Percentiles rank a stretch among this genome's conserved stretches.
Conservation (phyloP, 2,888 invertebrate species). For the Glyphotaelius pellucidus region DNA sequence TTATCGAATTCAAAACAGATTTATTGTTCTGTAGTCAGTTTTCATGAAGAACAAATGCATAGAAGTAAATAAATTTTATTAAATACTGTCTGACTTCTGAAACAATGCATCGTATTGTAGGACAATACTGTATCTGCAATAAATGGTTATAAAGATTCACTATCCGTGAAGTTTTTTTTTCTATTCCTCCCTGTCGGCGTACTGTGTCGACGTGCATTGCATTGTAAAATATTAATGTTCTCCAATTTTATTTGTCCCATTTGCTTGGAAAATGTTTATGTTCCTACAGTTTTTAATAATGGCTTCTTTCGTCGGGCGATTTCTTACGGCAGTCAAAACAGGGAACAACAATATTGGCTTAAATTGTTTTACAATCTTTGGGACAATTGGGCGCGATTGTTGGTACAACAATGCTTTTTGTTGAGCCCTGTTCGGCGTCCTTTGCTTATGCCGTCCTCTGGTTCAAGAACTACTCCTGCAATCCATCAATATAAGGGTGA, state of each 20-base stretch:
- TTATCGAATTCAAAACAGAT: not conserved
- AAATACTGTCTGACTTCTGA: not conserved
- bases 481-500: not conserved
- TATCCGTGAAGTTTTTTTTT: not conserved
- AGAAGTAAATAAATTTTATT: not conserved
- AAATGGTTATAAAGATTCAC: not conserved
- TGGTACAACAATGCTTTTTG: slow-evolving; percentile 48
- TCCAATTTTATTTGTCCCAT: slow-evolving; percentile 18
- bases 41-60: not conserved
- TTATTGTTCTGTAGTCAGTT: not conserved
- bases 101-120: not conserved
- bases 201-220: not conserved
- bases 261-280: slow-evolving; percentile 52
- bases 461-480: not conserved
- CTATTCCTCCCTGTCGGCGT: slow-evolving; percentile 25
- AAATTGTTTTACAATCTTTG: slow-evolving; percentile 57
- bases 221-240: slow-evolving; percentile 34
- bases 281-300: slow-evolving; percentile 51
- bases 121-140: not conserved
- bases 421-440: slow-evolving; percentile 31
- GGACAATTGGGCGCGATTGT: slow-evolving; percentile 55
- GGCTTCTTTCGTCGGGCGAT: slow-evolving; percentile 58
- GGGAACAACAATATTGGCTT: slow-evolving; percentile 49
- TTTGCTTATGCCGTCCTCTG: slow-evolving; percentile 49
- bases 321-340: slow-evolving; percentile 64